These are phyloP conservation scores for Octodon degus DNA, from an alignment of 2,113 vertebrate genomes.

Conservation along the genomic window DNA sequence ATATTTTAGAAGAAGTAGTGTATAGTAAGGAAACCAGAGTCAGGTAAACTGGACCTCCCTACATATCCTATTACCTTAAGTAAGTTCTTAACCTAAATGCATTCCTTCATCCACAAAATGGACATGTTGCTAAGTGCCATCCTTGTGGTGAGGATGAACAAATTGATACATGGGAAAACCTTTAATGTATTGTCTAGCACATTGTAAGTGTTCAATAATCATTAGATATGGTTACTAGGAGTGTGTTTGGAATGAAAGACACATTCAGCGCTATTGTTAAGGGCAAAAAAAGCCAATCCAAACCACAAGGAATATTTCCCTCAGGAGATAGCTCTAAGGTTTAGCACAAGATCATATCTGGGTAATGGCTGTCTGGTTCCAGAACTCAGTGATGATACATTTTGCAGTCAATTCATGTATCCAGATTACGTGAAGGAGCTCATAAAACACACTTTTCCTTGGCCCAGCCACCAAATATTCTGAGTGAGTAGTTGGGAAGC, in stretches of 20 bases:
- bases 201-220: neutral
- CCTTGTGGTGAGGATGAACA: neutral
- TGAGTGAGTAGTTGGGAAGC: neutral
- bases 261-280: neutral
- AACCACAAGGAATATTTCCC: neutral
- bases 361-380: neutral
- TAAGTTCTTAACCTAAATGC: neutral
- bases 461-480: neutral
- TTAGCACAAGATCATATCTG: neutral
- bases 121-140: neutral
- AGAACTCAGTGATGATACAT: neutral
- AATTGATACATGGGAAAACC: neutral
- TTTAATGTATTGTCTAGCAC: neutral
- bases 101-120: constrained; percentile 22
- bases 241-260: neutral
- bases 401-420: neutral
- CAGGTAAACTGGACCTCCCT: neutral
- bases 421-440: neutral
- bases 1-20: neutral
- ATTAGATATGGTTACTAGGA: neutral
- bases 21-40: neutral
- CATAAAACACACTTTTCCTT: neutral
- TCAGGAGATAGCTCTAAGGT: neutral
- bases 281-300: neutral
- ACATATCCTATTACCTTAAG: neutral